Evolutionary conservation across 2,888 invertebrate species (phyloP), one percentile per base, ranked within the genome.

Genomic region (Melanchra persicariae): DNA sequence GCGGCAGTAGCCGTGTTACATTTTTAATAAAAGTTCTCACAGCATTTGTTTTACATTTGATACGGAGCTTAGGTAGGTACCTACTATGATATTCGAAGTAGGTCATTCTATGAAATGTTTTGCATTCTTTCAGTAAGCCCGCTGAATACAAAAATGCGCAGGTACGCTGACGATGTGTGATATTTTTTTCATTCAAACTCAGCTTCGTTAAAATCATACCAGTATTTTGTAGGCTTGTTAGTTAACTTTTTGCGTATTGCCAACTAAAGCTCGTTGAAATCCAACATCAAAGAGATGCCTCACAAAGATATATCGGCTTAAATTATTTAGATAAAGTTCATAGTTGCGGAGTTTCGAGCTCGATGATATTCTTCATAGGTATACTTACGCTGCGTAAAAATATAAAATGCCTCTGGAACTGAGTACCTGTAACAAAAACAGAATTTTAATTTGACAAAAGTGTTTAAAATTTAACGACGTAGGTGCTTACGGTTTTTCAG

Each of bases 351-450:
- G 79, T 82, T 82, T 81, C 74, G 85, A 80, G 81, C 77, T 73
- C 81, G 85, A 84, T 84, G 85, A 87, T 83, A 83, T 85, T 77
- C 85, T 82, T 74, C 68, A 74, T 66, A 47, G 3, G 9, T 10
- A 37, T 78, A 70, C 62, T 75, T 81, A 75, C 70, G 66, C 79
- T 30, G 70, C 8, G 61, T 65, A 77, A 79, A n/a, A 84, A 79
- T 79, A 79, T 61, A 79, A 77, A 77, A 84, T 81, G 77, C 83
- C 74, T 30, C 73, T 80, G 70, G 70, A 81, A 71, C 70, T 70
- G 77, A 78, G 87, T 93, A 94, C 93, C 91, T 92, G 92, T 77
- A 93, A 93, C 91, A 92, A 91, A 91, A 90, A 91, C 84, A 88
- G 86, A 86, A 84, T 86, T 87, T 86, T 85, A 84, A 83, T 85